Percentiles rank a stretch among this genome's conserved stretches.
Conservation (phyloP, 1,140 invertebrate genomes). For the Cyclina sinensis region DNA sequence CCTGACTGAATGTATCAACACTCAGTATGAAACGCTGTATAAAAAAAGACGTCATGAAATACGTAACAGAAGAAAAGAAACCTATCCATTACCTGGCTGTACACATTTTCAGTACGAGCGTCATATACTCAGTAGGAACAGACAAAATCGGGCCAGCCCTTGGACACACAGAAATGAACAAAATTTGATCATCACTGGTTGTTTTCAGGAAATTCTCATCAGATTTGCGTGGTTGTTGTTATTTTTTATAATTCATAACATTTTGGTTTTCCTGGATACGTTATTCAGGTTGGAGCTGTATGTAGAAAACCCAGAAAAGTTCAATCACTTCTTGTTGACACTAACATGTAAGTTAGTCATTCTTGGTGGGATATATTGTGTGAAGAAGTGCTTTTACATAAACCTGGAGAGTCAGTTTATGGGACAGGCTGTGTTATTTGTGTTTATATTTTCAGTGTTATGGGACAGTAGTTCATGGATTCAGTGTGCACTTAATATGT, state of each 20-base stretch:
- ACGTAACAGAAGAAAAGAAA: neutral
- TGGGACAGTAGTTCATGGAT: conserved; percentile 36
- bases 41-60: neutral
- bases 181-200: neutral
- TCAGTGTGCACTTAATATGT: conserved; percentile 25
- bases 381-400: conserved; percentile 22
- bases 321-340: neutral
- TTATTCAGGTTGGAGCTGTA: neutral
- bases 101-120: neutral
- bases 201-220: conserved; percentile 15
- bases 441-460: conserved; percentile 25
- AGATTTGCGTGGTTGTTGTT: conserved; percentile 35
- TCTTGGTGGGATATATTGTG: neutral
- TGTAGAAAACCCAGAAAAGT: neutral
- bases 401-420: neutral
- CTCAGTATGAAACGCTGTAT: neutral
- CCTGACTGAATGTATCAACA: neutral
- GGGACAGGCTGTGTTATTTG: conserved; percentile 8
- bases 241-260: conserved; percentile 23
- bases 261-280: neutral
- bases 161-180: neutral
- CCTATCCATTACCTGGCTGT: conserved; percentile 4
- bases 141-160: neutral
- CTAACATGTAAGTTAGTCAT: neutral
- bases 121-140: neutral